Evolutionary conservation across 1,140 invertebrate genomes (phyloP), one percentile per base, ranked within the genome.

Genomic region (Plectrocnemia conspersa): DNA sequence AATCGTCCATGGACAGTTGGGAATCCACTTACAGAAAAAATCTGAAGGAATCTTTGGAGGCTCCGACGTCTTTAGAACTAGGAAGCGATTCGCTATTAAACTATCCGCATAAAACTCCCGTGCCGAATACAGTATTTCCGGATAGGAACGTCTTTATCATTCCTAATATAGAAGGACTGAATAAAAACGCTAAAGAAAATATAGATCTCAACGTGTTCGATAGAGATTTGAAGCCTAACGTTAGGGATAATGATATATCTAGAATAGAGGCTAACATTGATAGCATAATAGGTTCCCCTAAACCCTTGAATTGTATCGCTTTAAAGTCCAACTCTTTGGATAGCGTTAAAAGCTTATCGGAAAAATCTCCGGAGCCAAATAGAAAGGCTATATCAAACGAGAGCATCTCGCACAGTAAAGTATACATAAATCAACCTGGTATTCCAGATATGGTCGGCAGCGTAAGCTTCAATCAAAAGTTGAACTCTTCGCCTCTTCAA

Each of bases 311-410:
- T 54, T 61, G 71, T 35, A 67, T 72, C 65, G 70, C 73, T 64
- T 64, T 75, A 49, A 78, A 77, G 58, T 77, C 75, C 44, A 74
- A 65, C 63, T 79, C 78, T 58, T 69, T 79, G 63, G 79, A 80
- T 61, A 80, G 79, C 55, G 67, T 80, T 52, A 78, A 78, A 58
- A 75, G 77, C 62, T 72, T 75, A 52, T 71, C 77, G 6, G 76
- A 77, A 40, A 74, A 70, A 50, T 62, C 63, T 36, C 18, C 46
- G 9, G 56, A 62, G 22, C 64, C 66, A 15, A 73, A 71, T 40
- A 63, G 73, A 45, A 76, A 76, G 58, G 74, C 74, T 7, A 68
- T 72, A 59, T 76, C 74, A 13, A 70, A 74, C 15, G 74, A 74
- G 54, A 75, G 70, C 52, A 67, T 72, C 50, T 62, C 74, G 41